phyloP scores from a whole-genome alignment of 2,888 invertebrate genomes.

The Altica lythri region DNA sequence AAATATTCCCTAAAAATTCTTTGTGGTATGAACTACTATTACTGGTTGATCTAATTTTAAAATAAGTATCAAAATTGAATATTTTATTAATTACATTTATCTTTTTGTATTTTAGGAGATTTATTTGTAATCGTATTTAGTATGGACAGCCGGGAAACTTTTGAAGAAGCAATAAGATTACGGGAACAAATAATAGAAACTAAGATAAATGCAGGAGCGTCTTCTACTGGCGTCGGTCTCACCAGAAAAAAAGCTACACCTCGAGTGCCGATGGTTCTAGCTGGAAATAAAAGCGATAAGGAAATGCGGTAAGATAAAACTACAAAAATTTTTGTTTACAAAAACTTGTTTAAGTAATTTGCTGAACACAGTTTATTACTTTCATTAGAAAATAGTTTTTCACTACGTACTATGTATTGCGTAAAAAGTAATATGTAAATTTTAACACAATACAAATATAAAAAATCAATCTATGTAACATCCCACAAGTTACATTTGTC shows the following conservation, averaged over 20 bases:
- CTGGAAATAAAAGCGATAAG: conserved; percentile 85
- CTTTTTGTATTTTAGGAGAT: conserved; percentile 48
- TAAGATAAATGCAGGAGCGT: conserved; percentile 72
- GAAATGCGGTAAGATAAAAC: conserved; percentile 73
- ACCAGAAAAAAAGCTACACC: conserved; percentile 66
- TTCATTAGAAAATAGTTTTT: no score
- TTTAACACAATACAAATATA: no score
- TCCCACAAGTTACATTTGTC: no score
- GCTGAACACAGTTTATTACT: neutral
- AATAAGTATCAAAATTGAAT: neutral
- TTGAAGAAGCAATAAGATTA: conserved; percentile 80
- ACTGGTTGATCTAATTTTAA: no score
- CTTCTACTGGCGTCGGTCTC: conserved; percentile 62
- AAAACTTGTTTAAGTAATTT: neutral
- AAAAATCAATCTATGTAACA: no score
- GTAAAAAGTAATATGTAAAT: no score
- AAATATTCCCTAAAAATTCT: no score
- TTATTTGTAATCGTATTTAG: conserved; percentile 79
- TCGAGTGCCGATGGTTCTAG: conserved; percentile 83
- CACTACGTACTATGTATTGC: no score
- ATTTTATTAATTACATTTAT: neutral
- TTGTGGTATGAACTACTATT: no score
- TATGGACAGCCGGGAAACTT: conserved; percentile 83
- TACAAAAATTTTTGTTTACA: neutral
- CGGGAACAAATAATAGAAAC: conserved; percentile 83